Evolutionary conservation across 1,140 invertebrate genomes (phyloP), one percentile per base, ranked within the genome.

Genomic region (Lordiphosa stackelbergi): DNA sequence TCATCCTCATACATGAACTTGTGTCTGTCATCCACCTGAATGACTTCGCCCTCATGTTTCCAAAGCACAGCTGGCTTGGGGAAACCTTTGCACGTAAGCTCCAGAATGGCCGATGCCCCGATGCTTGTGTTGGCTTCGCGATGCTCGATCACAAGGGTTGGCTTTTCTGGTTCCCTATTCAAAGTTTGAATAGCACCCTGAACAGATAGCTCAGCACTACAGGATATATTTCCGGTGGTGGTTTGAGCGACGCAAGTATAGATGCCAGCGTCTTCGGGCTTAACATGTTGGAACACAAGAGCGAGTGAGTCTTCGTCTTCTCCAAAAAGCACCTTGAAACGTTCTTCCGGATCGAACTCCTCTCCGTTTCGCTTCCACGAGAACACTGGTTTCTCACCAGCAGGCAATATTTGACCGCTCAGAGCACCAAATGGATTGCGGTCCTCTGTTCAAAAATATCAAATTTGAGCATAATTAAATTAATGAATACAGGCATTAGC

Each of bases 171-270:
- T 86, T 96, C 95, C 54, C 93, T 90, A 62, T 93, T 86, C 12
- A 97, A 85, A 60, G 95, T 93, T 79, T 96, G 93, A 2, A 97
- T 92, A 0, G 94, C 91, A 38, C 93, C 93, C 90, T 97, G 95
- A 1, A 98, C 96, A 10, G 95, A 97, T 2, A 98, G 89, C 79
- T 97, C 96, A 4, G 96, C 96, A 78, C 94, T 96, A 88, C 96
- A 97, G 38, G 96, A 96, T 46, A 98, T 97, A 73, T 95, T 96
- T 35, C 96, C 96, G 57, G 94, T 93, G 28, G 92, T 93, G 1
- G 97, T 98, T 79, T 96, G 95, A 0, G 97, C 97, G 1, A 97
- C 95, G 75, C 96, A 98, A 0, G 97, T 98, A 87, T 98, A 98
- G 4, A 97, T 89, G 4, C 97, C 97, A 19, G 96, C 96, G 88